These are phyloP conservation scores for Lycorma delicatula DNA, from an alignment of 1,140 invertebrate genomes.

Conservation along the genomic window DNA sequence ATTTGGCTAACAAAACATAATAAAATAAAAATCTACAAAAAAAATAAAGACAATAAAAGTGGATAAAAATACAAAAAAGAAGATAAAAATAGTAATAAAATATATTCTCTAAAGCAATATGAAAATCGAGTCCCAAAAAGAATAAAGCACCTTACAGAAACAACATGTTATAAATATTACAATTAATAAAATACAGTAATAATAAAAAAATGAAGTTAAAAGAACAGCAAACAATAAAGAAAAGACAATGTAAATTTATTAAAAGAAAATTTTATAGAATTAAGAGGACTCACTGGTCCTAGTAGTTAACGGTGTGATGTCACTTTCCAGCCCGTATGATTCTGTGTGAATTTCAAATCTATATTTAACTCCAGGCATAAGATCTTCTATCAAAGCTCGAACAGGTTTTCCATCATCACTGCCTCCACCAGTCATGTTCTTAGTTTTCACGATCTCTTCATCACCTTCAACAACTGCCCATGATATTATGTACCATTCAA, in stretches of 20 bases:
- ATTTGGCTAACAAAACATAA: too few species aligned
- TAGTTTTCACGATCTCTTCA: constrained; percentile 34
- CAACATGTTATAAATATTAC: too few species aligned
- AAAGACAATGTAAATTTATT: too few species aligned
- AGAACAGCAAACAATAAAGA: background rate
- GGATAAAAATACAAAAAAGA: too few species aligned
- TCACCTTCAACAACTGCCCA: constrained; percentile 50
- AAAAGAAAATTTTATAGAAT: background rate
- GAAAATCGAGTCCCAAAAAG: too few species aligned
- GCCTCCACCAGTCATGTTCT: constrained; percentile 20
- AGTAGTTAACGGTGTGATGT: constrained; percentile 56
- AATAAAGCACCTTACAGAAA: too few species aligned
- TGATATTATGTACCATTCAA: constrained; percentile 68
- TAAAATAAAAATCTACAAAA: too few species aligned
- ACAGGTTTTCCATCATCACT: constrained; percentile 35
- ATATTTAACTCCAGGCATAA: constrained; percentile 74
- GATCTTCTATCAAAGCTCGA: constrained; percentile 57
- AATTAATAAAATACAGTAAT: too few species aligned
- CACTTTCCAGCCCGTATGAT: constrained; percentile 63
- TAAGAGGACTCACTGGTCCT: constrained; percentile 58
- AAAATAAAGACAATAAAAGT: too few species aligned
- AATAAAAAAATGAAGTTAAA: too few species aligned
- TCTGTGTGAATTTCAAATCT: constrained; percentile 64
- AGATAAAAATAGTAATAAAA: too few species aligned
- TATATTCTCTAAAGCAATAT: too few species aligned